phyloP scores from a whole-genome alignment of 2,797 vertebrate species.

The Cryptoprocta ferox region DNA sequence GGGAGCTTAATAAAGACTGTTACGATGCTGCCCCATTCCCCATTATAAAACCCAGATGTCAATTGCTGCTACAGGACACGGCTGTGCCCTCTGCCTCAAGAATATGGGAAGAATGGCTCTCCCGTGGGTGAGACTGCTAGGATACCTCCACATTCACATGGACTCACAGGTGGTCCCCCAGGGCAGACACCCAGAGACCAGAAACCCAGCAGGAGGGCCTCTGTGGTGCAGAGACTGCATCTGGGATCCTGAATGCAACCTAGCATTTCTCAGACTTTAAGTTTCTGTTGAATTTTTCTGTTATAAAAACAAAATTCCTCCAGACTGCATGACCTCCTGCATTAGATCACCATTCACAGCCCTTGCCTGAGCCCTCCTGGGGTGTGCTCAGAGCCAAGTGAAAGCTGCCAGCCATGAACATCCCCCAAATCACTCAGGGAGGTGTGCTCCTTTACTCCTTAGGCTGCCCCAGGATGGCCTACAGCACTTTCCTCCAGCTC shows the following conservation, averaged over 20 bases:
- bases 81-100: neutral
- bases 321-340: neutral
- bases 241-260: neutral
- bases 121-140: neutral
- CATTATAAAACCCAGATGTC: neutral
- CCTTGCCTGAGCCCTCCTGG: neutral
- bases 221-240: neutral
- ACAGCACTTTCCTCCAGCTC: neutral
- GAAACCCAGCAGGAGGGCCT: neutral
- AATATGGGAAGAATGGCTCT: neutral
- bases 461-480: neutral
- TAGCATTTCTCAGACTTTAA: neutral
- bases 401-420: neutral
- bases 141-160: neutral
- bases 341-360: neutral
- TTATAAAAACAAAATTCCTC: neutral
- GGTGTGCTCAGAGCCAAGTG: neutral
- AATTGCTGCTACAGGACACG: neutral
- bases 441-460: neutral
- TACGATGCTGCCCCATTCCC: neutral
- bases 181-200: neutral
- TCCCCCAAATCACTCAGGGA: neutral
- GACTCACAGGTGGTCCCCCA: neutral
- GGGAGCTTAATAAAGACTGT: neutral
- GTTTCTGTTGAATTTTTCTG: neutral